These are phyloP conservation scores for Parazoanthus darwini DNA, from an alignment of 92 coral and sea anemone genomes.

Conservation along the genomic window DNA sequence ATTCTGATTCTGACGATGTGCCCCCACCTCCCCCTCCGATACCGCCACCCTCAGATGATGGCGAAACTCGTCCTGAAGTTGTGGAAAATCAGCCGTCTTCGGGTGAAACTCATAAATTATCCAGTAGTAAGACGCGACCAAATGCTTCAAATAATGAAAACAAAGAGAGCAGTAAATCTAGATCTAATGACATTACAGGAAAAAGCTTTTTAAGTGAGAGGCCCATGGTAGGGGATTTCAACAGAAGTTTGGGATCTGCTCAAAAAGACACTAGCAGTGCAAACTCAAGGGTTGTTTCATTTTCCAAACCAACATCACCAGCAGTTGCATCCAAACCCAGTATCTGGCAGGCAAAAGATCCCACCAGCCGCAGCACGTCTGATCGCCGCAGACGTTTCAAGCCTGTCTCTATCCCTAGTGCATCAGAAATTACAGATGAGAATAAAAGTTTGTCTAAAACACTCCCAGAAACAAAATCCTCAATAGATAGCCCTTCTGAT, in stretches of 20 bases:
- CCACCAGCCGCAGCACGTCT: constrained; percentile 50
- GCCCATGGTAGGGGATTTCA: neutral
- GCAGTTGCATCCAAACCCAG: neutral
- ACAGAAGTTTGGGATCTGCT: neutral
- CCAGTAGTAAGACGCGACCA: neutral
- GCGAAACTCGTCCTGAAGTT: neutral
- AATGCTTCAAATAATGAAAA: neutral
- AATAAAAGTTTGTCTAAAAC: constrained; percentile 33
- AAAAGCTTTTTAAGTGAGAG: neutral
- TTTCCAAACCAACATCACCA: constrained; percentile 13
- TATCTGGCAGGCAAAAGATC: constrained; percentile 24
- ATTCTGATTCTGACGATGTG: neutral
- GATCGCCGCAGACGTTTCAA: constrained; percentile 81
- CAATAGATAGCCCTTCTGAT: neutral
- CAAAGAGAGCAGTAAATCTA: neutral
- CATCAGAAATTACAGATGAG: constrained; percentile 45
- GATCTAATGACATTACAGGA: neutral
- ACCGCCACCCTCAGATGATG: constrained; percentile 52
- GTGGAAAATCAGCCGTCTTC: neutral
- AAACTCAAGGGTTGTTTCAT: neutral
- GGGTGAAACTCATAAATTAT: neutral
- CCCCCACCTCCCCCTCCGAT: constrained; percentile 48
- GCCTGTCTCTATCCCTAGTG: constrained; percentile 69
- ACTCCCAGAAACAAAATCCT: constrained; percentile 24
- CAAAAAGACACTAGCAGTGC: neutral